phyloP scores from a whole-genome alignment of 2,113 vertebrate genomes.

The Albula glossodonta region DNA sequence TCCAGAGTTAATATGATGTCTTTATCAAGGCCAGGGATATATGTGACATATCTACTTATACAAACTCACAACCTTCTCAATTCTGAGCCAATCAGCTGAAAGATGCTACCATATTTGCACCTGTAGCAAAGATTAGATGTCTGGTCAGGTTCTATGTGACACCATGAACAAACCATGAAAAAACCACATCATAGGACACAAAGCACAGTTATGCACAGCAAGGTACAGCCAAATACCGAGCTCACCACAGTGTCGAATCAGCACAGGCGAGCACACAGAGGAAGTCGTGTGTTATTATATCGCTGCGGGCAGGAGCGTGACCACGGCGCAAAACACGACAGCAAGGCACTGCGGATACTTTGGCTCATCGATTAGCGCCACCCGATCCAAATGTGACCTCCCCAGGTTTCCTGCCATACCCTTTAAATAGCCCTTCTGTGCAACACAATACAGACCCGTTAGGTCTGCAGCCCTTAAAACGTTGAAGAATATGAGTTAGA shows the following conservation, averaged over 20 bases:
- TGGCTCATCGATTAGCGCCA: not conserved
- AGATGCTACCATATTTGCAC: too few relatives aligned
- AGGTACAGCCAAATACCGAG: not conserved
- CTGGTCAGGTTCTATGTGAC: not conserved
- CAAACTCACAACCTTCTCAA: too few relatives aligned
- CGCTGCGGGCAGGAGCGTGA: not conserved
- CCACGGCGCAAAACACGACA: not conserved
- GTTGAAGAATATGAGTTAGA: not conserved
- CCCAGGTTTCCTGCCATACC: not conserved
- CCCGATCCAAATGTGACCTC: not conserved
- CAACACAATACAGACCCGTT: not conserved
- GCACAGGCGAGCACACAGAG: too few relatives aligned
- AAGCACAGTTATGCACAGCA: not conserved
- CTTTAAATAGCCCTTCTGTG: not conserved
- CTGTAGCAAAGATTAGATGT: too few relatives aligned
- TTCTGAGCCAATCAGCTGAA: too few relatives aligned
- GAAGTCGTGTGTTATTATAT: too few relatives aligned
- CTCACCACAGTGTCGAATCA: not conserved
- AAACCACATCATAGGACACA: not conserved
- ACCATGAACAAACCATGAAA: too few relatives aligned
- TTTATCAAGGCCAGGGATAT: not conserved
- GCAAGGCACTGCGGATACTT: not conserved
- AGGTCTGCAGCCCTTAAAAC: not conserved
- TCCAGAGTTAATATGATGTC: not conserved
- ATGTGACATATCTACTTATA: not conserved